Percentiles rank a stretch among this genome's conserved stretches.
These are phyloP conservation scores for Scolanthus callimorphus DNA, from an alignment of 92 coral and sea anemone species.

Conservation along the genomic window DNA sequence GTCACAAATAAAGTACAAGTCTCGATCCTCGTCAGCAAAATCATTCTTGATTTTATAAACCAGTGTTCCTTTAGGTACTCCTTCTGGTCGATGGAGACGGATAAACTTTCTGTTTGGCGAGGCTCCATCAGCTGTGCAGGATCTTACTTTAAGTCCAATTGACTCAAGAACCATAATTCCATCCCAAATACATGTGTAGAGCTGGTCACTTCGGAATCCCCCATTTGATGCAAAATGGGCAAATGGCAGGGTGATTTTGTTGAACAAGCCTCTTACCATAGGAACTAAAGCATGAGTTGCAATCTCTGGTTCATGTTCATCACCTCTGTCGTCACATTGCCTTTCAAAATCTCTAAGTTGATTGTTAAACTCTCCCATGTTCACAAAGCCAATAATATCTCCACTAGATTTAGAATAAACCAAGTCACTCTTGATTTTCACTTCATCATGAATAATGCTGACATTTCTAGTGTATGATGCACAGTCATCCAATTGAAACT, in stretches of 20 bases:
- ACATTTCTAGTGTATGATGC: constrained; percentile 14
- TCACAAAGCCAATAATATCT: constrained; percentile 20
- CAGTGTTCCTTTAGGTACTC: not conserved
- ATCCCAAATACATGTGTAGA: not conserved
- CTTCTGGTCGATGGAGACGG: not conserved
- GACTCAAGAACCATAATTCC: not conserved
- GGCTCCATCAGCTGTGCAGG: not conserved
- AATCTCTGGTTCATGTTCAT: not conserved
- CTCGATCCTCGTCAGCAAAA: not conserved
- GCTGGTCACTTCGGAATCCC: constrained; percentile 4
- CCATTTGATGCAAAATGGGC: constrained; percentile 18
- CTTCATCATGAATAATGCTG: constrained; percentile 19
- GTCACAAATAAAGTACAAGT: not conserved
- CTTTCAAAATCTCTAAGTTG: constrained; percentile 2
- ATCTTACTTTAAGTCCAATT: not conserved
- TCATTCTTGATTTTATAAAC: not conserved
- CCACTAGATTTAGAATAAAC: constrained; percentile 33
- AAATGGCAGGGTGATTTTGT: constrained; percentile 9
- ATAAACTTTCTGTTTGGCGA: not conserved
- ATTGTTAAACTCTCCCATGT: constrained; percentile 21
- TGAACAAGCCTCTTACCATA: constrained; percentile 25
- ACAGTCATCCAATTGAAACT: not conserved
- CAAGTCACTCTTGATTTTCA: constrained; percentile 30
- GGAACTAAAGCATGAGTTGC: constrained; percentile 17
- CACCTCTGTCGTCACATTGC: not conserved